Conservation (phyloP, 1,140 invertebrate species). For the Chironomus striatipennis region DNA sequence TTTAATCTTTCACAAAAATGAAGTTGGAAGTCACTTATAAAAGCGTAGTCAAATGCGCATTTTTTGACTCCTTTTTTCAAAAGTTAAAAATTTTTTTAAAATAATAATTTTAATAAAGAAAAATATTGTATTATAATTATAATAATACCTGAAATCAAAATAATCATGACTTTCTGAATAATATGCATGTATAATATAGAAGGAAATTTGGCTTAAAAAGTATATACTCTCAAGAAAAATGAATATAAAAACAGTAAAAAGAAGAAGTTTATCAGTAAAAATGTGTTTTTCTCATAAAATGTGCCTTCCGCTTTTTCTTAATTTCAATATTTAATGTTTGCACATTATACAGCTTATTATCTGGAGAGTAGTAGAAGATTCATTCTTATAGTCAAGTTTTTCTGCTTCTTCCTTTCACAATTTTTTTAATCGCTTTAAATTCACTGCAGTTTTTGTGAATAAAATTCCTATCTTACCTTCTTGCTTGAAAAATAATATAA, state of each 20-base stretch:
- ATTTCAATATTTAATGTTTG: conserved; percentile 23
- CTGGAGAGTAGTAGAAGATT: conserved; percentile 7
- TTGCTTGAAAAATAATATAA: no score
- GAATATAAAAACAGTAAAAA: not conserved
- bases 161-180: no score
- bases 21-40: not conserved
- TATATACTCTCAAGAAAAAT: no score
- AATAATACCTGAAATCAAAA: no score
- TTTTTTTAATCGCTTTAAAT: conserved; percentile 20
- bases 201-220: no score
- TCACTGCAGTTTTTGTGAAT: conserved; percentile 27
- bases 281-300: not conserved
- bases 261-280: conserved; percentile 1
- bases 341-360: conserved; percentile 17
- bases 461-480: no score
- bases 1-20: not conserved
- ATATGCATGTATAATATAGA: no score
- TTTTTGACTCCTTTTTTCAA: no score
- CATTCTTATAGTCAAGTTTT: not conserved
- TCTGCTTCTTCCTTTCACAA: not conserved
- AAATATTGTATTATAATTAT: no score
- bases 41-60: not conserved
- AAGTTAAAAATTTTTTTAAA: no score
- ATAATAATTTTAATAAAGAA: no score
- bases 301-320: conserved; percentile 7